Conservation (phyloP, 2,888 invertebrate species). For the Globia sparganii region DNA sequence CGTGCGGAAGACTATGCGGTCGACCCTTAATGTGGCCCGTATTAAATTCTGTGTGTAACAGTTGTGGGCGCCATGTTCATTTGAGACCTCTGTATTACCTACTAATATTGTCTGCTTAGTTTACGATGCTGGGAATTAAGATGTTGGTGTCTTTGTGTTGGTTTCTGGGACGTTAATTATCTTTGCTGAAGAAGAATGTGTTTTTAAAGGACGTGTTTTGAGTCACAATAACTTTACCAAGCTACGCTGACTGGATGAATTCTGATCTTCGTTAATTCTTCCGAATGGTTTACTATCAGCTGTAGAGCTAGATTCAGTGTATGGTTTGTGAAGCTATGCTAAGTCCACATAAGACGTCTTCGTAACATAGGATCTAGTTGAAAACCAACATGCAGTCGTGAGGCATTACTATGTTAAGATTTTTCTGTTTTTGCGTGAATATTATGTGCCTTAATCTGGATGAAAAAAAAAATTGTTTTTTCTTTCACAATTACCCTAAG, state of each 20-base stretch:
- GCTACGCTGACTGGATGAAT: not conserved
- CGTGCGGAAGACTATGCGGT: slow-evolving; percentile 64
- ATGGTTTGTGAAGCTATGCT: not conserved
- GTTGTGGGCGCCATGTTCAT: slow-evolving; percentile 67
- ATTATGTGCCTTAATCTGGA: no score
- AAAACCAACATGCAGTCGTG: not conserved
- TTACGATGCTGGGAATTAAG: slow-evolving; percentile 45
- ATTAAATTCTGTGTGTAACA: slow-evolving; percentile 70
- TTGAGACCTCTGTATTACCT: slow-evolving; percentile 64
- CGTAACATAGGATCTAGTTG: not conserved
- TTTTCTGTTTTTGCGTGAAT: no score
- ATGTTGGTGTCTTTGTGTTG: not conserved
- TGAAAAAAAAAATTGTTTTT: no score
- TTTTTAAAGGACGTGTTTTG: not conserved
- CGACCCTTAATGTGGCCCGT: slow-evolving; percentile 65
- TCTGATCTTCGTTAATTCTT: not conserved
- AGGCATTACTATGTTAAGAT: no score
- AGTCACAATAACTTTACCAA: no score
- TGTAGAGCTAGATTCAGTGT: not conserved
- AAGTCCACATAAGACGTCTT: not conserved
- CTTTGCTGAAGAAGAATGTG: not conserved
- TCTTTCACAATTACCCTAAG: not conserved
- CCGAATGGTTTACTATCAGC: no score
- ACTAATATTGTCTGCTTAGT: slow-evolving; percentile 60
- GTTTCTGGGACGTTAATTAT: not conserved